phyloP scores from a whole-genome alignment of 92 coral and sea anemone genomes.

The Epizoanthus scotinus region DNA sequence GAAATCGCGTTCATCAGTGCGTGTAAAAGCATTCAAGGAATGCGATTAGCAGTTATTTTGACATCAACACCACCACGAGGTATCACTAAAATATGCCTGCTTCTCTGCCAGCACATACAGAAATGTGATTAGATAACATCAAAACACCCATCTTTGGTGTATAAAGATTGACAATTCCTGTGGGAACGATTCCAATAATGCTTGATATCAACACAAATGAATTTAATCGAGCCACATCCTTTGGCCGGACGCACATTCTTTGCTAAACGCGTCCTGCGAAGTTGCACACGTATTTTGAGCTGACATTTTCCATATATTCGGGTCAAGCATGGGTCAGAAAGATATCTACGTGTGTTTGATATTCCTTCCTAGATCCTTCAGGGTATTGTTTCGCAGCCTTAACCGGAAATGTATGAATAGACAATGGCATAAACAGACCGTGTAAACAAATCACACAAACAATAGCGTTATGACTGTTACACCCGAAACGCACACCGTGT shows the following conservation, averaged over 20 bases:
- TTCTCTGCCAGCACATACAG: background rate
- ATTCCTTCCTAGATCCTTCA: conserved; percentile 13
- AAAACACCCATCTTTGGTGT: background rate
- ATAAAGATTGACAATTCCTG: background rate
- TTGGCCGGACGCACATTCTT: background rate
- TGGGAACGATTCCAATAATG: background rate
- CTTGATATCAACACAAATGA: background rate
- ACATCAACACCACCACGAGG: background rate
- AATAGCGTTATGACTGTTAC: background rate
- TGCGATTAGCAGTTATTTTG: background rate
- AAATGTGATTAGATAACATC: conserved; percentile 17
- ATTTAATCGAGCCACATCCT: background rate
- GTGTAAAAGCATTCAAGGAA: background rate
- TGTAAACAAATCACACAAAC: conserved; percentile 16
- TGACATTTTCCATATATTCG: background rate
- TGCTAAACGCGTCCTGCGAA: background rate
- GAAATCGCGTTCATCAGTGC: too few species aligned
- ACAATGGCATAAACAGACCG: background rate
- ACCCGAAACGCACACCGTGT: background rate
- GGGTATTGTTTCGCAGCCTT: conserved; percentile 41
- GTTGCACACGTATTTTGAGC: background rate
- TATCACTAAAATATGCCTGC: background rate
- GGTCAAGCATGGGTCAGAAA: conserved; percentile 8
- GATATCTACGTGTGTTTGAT: conserved; percentile 8
- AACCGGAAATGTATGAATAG: conserved; percentile 35